Evolutionary conservation across 2,797 vertebrate species (phyloP).

Genomic region (Gymnothorax javanicus): DNA sequence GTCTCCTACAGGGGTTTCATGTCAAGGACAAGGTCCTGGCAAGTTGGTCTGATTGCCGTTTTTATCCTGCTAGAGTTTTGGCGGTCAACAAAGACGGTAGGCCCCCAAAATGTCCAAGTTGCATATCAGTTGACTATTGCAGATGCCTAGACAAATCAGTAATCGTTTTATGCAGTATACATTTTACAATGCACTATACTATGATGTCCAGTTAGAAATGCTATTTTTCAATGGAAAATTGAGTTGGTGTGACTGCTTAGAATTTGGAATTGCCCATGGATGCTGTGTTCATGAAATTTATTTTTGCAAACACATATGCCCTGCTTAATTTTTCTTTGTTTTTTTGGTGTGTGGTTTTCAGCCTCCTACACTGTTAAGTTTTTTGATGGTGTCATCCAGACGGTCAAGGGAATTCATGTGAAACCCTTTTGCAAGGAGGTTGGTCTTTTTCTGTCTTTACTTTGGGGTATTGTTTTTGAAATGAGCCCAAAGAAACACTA

Average conservation of each 20-base stretch:
- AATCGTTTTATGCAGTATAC: neutral
- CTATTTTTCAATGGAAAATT: neutral
- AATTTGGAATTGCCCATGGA: neutral
- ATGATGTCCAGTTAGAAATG: constrained; percentile 25
- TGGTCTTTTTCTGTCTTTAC: constrained; percentile 46
- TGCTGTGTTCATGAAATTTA: neutral
- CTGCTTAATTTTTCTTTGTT: neutral
- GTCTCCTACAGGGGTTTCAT: constrained; percentile 78
- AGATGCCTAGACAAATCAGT: neutral
- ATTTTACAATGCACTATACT: constrained; percentile 30
- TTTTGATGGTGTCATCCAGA: constrained; percentile 94
- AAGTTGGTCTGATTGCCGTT: constrained; percentile 95
- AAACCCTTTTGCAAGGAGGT: constrained; percentile 92
- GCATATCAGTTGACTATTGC: neutral
- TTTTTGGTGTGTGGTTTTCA: constrained; percentile 53
- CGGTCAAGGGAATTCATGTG: constrained; percentile 93
- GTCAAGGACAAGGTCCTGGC: constrained; percentile 92
- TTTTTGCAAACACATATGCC: neutral
- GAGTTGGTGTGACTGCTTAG: neutral
- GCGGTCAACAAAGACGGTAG: constrained; percentile 92
- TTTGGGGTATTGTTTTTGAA: neutral
- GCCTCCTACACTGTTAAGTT: constrained; percentile 96
- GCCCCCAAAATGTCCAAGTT: constrained; percentile 34
- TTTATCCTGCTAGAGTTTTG: constrained; percentile 92
- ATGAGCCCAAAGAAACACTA: too few relatives aligned